A percentile compares a stretch with the other conserved stretches of the same genome.
Conservation (phyloP, 35 echinoderm and acorn worm species). For the Heliocidaris tuberculata region DNA sequence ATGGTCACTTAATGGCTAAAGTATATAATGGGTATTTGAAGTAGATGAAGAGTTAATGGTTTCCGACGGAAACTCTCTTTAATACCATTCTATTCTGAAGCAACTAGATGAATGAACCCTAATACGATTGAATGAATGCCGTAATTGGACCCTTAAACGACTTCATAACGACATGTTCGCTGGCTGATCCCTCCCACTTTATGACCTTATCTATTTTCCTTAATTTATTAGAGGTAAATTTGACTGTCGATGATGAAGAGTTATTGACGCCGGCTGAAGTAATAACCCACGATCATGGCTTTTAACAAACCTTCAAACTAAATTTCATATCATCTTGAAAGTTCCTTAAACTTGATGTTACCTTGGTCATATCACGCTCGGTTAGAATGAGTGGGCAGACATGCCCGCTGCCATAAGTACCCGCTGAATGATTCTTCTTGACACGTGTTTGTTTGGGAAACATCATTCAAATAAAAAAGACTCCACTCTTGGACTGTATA, state of each 20-base stretch:
- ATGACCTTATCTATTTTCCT: not conserved
- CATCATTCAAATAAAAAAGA: constrained; percentile 26
- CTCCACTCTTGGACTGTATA: not conserved
- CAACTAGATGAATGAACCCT: not conserved
- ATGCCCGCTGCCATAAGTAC: not conserved
- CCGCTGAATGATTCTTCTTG: constrained; percentile 5
- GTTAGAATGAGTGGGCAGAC: not conserved
- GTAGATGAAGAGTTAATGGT: not conserved
- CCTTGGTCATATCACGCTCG: not conserved
- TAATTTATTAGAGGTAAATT: not conserved
- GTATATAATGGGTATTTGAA: not conserved
- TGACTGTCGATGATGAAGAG: not conserved
- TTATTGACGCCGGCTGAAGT: not conserved
- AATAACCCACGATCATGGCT: not conserved
- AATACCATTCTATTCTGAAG: not conserved
- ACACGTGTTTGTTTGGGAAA: constrained; percentile 44
- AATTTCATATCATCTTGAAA: not conserved
- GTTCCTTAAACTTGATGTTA: constrained; percentile 21
- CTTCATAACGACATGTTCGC: not conserved
- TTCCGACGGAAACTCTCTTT: not conserved
- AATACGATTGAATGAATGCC: not conserved
- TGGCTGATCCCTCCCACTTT: not conserved
- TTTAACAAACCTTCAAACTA: not conserved
- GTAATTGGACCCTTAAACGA: not conserved
- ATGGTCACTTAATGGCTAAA: not conserved